Evolutionary conservation across 1,140 invertebrate genomes (phyloP), one percentile per base, ranked within the genome.

Genomic region (Drosophila bifasciata): DNA sequence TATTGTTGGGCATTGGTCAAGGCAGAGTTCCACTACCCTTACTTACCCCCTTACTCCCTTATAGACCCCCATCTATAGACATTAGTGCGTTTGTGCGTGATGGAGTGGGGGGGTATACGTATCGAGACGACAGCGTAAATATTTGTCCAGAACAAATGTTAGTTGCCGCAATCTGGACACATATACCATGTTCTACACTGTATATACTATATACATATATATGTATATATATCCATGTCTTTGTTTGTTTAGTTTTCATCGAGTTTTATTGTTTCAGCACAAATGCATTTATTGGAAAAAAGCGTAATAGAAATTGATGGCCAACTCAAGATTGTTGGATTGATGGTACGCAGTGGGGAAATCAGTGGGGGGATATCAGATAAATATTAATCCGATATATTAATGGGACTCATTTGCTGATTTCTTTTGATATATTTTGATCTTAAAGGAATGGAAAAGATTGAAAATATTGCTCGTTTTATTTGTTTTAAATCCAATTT

Each of bases 21-120:
- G 66, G 52, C 71, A 59, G 25, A 59, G 25, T 17, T n/a, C n/a
- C n/a, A n/a, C n/a, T n/a, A n/a, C n/a, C n/a, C n/a, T n/a, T n/a
- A n/a, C n/a, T n/a, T n/a, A n/a, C n/a, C n/a, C n/a, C n/a, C 16
- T 13, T 5, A 2, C 2, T n/a, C 46, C 4, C 5, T 2, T 0
- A 3, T 2, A n/a, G n/a, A n/a, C n/a, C n/a, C 19, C 28, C n/a
- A 3, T n/a, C 19, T 44, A 53, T 8, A 49, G 63, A 70, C 83
- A 83, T 83, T 83, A 66, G 79, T 83, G 74, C 79, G 75, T 74
- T 83, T 83, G 79, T 83, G 79, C 79, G 79, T 78, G 58, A 55
- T 64, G 48, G 66, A 55, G 45, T 15, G 28, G 25, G 9, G 39
- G n/a, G 44, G 21, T 36, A 50, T 17, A 40, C 46, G 41, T 58